Conservation (phyloP, 2,113 vertebrate species). For the Barbus barbus region DNA sequence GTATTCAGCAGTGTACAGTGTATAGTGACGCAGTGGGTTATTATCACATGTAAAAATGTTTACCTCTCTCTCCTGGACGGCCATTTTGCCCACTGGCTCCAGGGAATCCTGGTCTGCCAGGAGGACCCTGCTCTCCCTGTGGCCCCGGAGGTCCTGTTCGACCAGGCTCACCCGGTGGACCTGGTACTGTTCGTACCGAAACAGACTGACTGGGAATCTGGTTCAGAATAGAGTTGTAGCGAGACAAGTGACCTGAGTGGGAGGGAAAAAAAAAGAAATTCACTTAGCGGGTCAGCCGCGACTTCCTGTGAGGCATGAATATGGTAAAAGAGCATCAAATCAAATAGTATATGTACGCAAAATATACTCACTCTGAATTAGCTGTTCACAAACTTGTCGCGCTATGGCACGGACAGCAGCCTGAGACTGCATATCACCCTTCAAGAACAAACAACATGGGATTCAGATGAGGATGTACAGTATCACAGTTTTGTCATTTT, state of each 20-base stretch:
- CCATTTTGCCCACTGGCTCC: slow-evolving; percentile 87
- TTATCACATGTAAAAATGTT: background rate
- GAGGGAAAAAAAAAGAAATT: background rate
- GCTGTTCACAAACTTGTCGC: slow-evolving; percentile 95
- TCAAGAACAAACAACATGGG: slow-evolving; percentile 56
- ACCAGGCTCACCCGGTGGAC: slow-evolving; percentile 91
- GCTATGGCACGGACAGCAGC: slow-evolving; percentile 90
- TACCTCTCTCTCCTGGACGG: slow-evolving; percentile 93
- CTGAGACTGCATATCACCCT: slow-evolving; percentile 95
- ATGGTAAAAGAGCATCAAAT: background rate
- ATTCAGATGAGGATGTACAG: background rate
- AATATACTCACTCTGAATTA: slow-evolving; percentile 89
- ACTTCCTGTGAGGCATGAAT: background rate
- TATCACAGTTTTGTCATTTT: background rate
- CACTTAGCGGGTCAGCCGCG: background rate
- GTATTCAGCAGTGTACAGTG: no score
- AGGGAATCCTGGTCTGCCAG: slow-evolving; percentile 91
- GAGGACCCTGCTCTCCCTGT: slow-evolving; percentile 87
- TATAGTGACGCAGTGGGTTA: background rate
- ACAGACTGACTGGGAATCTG: slow-evolving; percentile 89
- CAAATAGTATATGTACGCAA: background rate
- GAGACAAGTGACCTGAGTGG: slow-evolving; percentile 87
- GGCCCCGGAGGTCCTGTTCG: slow-evolving; percentile 82
- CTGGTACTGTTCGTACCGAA: slow-evolving; percentile 81
- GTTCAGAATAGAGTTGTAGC: slow-evolving; percentile 91